Base-by-base conservation (phyloP, 2,888 invertebrate species). In the Lithophane ornitopus region DNA sequence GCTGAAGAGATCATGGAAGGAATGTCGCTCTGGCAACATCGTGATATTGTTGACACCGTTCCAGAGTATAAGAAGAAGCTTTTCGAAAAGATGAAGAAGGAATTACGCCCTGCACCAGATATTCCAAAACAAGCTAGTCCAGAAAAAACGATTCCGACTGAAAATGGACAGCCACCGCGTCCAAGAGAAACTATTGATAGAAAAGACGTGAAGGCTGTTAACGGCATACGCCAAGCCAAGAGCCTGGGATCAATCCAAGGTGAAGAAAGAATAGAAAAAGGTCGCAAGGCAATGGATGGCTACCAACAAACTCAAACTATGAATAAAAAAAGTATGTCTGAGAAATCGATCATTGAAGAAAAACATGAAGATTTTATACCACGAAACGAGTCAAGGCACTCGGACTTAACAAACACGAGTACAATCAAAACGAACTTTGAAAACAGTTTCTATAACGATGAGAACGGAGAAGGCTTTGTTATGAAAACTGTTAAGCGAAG, bases 11-110 rank as follows among this genome's bases (percentile, higher is more conserved):
- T 98, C 70, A 96, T 98, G 89, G 98, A 98, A 89, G 98, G 98
- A 0, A 98, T 98, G 98, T 97, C 98, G 0, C 95, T 98, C 72
- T 98, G 98, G 98, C 98, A 98, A 90, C 98, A 98, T 91, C 97
- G 98, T 54, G 98, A 98, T 87, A 97, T 98, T 80, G 98, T 98
- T 0, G 98, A 98, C 87, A 97, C 98, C 22, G 97, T 97, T 59
- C 96, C 96, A 26, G 97, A 97, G 84, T 97, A 96, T 80, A 96
- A 96, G 84, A 96, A 96, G 81, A 96, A 94, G 77, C 90, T 96
- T n/a, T 95, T 95, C 88, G 94, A 94, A 76, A 96, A 94, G 89
- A 90, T 96, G 85, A 95, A 95, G 76, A 96, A 96, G 79, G 96
- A 96, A 85, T 87, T 95, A 75, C 91, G 95, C 84, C 94, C 95